Evolutionary conservation across 2,113 vertebrate genomes (phyloP).

Genomic region (Eptesicus fuscus): DNA sequence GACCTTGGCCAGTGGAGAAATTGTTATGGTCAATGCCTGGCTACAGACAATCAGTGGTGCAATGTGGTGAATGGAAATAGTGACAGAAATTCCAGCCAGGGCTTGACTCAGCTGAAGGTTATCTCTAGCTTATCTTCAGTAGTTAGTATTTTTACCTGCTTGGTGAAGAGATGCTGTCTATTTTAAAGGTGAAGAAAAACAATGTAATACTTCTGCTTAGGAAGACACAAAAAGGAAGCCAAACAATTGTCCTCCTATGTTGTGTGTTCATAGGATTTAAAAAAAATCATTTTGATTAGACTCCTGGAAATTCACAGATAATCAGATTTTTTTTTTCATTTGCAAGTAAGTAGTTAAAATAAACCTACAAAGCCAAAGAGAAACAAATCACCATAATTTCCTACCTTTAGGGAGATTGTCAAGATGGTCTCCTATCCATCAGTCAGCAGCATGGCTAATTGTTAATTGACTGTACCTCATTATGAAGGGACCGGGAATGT

Average conservation of each 20-base stretch:
- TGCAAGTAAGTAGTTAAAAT: neutral
- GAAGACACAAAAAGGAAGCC: neutral
- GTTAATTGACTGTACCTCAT: neutral
- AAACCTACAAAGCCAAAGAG: neutral
- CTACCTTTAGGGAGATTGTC: neutral
- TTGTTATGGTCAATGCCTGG: accelerated
- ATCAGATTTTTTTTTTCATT: neutral
- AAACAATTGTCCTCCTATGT: no score
- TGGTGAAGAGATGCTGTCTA: neutral
- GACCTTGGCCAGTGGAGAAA: neutral
- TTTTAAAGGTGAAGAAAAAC: neutral
- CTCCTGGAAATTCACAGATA: neutral
- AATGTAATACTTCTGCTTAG: neutral
- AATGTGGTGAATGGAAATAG: neutral
- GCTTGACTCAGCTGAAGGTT: neutral
- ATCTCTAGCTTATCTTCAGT: neutral
- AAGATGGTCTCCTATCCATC: neutral
- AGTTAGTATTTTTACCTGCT: neutral
- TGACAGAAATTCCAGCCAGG: neutral
- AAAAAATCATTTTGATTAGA: neutral
- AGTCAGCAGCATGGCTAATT: neutral
- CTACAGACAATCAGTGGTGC: neutral
- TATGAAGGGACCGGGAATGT: neutral
- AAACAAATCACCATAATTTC: neutral
- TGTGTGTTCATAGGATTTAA: neutral